Evolutionary conservation across 2,113 vertebrate species (phyloP).

Genomic region (Pterocles gutturalis): DNA sequence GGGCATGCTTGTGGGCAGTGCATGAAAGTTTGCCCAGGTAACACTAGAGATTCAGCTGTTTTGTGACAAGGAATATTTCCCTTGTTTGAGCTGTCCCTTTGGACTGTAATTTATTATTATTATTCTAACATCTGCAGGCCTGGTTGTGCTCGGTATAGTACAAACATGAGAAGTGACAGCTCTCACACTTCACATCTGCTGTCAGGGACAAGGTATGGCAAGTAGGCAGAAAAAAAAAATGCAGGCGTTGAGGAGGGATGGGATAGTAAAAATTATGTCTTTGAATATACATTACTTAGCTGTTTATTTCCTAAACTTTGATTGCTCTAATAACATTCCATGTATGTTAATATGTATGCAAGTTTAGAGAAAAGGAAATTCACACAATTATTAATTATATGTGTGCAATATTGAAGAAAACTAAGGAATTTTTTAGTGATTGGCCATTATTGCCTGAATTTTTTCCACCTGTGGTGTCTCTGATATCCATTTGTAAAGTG

Average conservation of each 20-base stretch:
- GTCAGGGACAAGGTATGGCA: not conserved
- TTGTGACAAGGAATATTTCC: not conserved
- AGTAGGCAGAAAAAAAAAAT: not conserved
- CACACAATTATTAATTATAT: not conserved
- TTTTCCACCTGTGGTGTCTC: not conserved
- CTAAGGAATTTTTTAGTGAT: not conserved
- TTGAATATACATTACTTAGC: not conserved
- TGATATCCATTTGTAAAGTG: not conserved
- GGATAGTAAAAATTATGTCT: rapidly evolving
- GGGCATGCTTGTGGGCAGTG: not conserved
- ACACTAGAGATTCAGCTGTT: not conserved
- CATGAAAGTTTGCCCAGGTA: not conserved
- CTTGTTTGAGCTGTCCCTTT: not conserved
- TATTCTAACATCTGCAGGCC: not conserved
- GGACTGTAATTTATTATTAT: not conserved
- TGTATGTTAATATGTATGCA: not conserved
- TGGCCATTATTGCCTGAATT: not conserved
- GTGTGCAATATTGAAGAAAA: not conserved
- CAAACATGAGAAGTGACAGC: not conserved
- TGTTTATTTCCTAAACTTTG: not conserved
- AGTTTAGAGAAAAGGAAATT: not conserved
- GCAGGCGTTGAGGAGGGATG: not conserved
- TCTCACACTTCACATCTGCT: not conserved
- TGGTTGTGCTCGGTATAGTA: not conserved
- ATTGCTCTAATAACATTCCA: not conserved